Percentiles rank a stretch among this genome's conserved stretches.
Conservation (phyloP, 1,140 invertebrate species). For the Nomia melanderi region DNA sequence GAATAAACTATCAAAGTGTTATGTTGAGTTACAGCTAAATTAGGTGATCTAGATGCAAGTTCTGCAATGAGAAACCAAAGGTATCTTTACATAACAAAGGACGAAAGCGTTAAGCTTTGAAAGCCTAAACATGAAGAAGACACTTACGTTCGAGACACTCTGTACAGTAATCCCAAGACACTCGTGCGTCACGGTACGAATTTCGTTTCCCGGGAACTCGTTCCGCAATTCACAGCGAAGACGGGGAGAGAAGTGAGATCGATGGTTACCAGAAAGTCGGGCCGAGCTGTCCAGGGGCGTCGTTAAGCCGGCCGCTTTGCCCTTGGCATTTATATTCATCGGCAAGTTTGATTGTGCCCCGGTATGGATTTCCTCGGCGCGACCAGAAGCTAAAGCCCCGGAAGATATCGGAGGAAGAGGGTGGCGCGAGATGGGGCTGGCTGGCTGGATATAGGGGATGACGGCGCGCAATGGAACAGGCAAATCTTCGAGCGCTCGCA, state of each 20-base stretch:
- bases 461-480: conserved; percentile 54
- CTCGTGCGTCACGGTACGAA: too few relatives aligned
- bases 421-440: neutral
- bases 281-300: conserved; percentile 28
- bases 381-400: conserved; percentile 27
- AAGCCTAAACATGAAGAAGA: too few relatives aligned
- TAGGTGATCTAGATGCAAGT: too few relatives aligned
- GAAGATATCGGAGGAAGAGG: conserved; percentile 22
- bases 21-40: too few relatives aligned
- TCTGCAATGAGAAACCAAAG: too few relatives aligned
- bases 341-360: conserved; percentile 61
- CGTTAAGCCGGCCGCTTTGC: conserved; percentile 53
- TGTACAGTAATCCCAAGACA: too few relatives aligned
- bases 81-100: too few relatives aligned
- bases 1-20: too few relatives aligned
- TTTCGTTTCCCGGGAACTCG: too few relatives aligned
- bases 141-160: too few relatives aligned
- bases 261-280: conserved; percentile 22
- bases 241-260: conserved; percentile 42
- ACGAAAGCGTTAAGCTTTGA: too few relatives aligned
- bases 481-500: conserved; percentile 54
- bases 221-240: too few relatives aligned
- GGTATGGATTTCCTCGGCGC: conserved; percentile 37
- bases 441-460: neutral
- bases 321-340: conserved; percentile 64